Conservation (phyloP, 2,113 vertebrate species). For the human (Homo sapiens) region GRCh38 chr5:114989001-114989500, state of each 20-base stretch:
- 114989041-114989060: not conserved
- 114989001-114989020: not conserved
- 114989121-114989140: not conserved
- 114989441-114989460: not conserved
- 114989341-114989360: not conserved
- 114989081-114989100: too few relatives aligned
- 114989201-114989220: too few relatives aligned
- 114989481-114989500: not conserved
- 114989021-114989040: not conserved
- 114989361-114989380: not conserved
- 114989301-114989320: not conserved
- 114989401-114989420: not conserved
- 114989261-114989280: not conserved
- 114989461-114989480: not conserved
- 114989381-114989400: rapidly evolving
- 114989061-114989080: not conserved
- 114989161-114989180: not conserved
- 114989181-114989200: not conserved
- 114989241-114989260: not conserved
- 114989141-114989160: not conserved
- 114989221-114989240: not conserved
- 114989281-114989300: not conserved
- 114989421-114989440: not conserved
- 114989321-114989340: not conserved
- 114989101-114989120: not conserved